These are phyloP conservation scores for Cariama cristata DNA, from an alignment of 2,113 vertebrate species.

Conservation along the genomic window DNA sequence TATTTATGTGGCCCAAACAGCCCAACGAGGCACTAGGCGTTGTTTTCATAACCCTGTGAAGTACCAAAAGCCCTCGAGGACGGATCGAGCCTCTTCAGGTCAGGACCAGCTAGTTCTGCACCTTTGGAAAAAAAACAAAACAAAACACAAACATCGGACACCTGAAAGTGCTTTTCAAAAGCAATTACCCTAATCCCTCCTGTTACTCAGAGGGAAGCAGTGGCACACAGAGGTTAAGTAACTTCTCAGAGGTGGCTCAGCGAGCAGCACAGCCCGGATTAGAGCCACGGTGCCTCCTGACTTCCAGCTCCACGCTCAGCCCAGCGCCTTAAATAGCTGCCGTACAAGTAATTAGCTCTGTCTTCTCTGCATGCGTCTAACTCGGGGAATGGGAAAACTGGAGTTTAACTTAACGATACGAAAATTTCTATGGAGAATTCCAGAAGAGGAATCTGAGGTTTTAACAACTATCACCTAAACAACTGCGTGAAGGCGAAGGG, in stretches of 20 bases:
- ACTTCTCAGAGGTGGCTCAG: neutral
- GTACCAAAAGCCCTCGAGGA: neutral
- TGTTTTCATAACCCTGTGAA: neutral
- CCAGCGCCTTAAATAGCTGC: slow-evolving; percentile 19
- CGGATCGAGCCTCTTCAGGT: neutral
- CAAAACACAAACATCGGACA: neutral
- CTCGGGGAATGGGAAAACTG: neutral
- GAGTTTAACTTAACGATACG: neutral
- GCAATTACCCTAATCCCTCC: slow-evolving; percentile 21
- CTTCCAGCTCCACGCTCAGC: neutral
- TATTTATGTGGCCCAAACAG: neutral
- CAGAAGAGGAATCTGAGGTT: neutral
- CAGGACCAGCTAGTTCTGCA: neutral
- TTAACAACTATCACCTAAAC: neutral
- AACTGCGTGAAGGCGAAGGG: accelerated
- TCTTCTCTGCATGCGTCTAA: neutral
- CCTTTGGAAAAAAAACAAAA: neutral
- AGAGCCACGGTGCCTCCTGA: neutral
- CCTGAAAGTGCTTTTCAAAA: slow-evolving; percentile 37
- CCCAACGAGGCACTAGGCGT: neutral
- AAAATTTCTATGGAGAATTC: neutral
- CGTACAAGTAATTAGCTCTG: neutral
- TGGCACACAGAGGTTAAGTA: slow-evolving; percentile 18
- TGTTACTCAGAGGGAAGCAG: neutral
- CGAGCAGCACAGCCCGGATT: neutral